Percentiles rank a stretch among this genome's conserved stretches.
phyloP scores from a whole-genome alignment of 1,140 invertebrate genomes.

The Thaumetopoea pityocampa region DNA sequence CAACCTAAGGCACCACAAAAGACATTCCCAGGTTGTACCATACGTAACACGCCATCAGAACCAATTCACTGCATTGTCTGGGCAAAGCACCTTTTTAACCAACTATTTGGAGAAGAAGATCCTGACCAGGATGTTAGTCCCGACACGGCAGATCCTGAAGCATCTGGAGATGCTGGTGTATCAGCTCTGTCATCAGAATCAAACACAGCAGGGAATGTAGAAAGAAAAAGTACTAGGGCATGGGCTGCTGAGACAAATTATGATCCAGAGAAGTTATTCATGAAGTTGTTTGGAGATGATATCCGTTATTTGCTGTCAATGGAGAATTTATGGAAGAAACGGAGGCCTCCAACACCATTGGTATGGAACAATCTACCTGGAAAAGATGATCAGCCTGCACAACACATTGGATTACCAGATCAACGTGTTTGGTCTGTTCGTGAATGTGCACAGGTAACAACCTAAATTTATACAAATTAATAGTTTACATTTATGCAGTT shows the following conservation, averaged over 20 bases:
- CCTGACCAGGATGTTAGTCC: conserved; percentile 98
- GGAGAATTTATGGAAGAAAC: conserved; percentile 95
- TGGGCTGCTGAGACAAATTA: conserved; percentile 93
- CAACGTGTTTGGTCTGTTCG: conserved; percentile 89
- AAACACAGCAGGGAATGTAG: conserved; percentile 80
- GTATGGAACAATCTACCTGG: conserved; percentile 83
- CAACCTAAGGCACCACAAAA: conserved; percentile 93
- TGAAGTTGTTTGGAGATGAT: conserved; percentile 96
- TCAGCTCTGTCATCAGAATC: conserved; percentile 54
- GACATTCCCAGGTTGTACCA: conserved; percentile 98
- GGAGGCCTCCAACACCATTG: conserved; percentile 88
- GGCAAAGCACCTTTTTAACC: conserved; percentile 99
- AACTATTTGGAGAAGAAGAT: conserved; percentile 97
- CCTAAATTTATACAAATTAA: too few species aligned
- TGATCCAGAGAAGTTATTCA: conserved; percentile 88
- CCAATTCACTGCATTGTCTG: conserved; percentile 99
- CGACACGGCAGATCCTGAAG: conserved; percentile 95
- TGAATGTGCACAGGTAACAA: conserved; percentile 76
- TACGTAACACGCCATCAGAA: conserved; percentile 99
- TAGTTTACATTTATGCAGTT: too few species aligned
- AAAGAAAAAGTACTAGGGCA: conserved; percentile 89
- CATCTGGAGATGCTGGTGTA: conserved; percentile 71
- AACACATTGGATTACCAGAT: conserved; percentile 78
- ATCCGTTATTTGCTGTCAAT: conserved; percentile 96
- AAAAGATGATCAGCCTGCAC: conserved; percentile 62